These are phyloP conservation scores for Albula goreensis DNA, from an alignment of 2,113 vertebrate species.

Conservation along the genomic window DNA sequence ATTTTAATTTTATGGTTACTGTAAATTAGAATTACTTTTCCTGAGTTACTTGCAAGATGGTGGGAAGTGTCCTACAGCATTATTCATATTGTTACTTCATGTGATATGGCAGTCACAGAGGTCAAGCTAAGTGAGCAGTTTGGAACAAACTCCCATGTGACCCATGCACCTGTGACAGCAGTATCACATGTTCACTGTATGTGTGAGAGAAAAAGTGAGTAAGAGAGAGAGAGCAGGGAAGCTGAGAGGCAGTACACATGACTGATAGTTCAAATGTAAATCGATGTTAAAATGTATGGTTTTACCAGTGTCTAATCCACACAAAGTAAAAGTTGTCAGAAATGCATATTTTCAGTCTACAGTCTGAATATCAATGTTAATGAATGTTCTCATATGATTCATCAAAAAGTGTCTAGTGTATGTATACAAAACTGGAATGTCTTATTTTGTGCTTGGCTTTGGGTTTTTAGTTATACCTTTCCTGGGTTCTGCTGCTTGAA, in stretches of 20 bases:
- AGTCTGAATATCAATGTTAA: too few relatives aligned
- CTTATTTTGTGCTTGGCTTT: not conserved
- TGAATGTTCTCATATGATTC: too few relatives aligned
- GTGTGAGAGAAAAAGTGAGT: not conserved
- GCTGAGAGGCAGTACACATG: not conserved
- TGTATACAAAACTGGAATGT: not conserved
- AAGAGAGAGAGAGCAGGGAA: not conserved
- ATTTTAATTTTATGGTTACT: not conserved
- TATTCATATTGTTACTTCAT: not conserved
- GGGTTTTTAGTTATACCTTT: slow-evolving; percentile 75
- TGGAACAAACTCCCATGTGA: not conserved
- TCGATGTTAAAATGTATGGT: too few relatives aligned
- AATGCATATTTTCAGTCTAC: too few relatives aligned
- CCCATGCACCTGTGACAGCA: not conserved
- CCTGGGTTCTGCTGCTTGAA: slow-evolving; percentile 97
- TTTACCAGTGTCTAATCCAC: too few relatives aligned
- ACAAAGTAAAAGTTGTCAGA: too few relatives aligned
- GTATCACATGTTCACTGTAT: not conserved
- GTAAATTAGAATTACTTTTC: not conserved
- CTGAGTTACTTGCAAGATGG: not conserved
- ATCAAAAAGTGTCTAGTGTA: too few relatives aligned
- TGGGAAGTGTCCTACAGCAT: not conserved
- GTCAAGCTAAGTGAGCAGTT: not conserved
- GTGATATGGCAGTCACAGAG: not conserved
- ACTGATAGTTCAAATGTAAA: too few relatives aligned